These are phyloP conservation scores for Acleris holmiana DNA, from an alignment of 2,888 invertebrate genomes.

Conservation along the genomic window DNA sequence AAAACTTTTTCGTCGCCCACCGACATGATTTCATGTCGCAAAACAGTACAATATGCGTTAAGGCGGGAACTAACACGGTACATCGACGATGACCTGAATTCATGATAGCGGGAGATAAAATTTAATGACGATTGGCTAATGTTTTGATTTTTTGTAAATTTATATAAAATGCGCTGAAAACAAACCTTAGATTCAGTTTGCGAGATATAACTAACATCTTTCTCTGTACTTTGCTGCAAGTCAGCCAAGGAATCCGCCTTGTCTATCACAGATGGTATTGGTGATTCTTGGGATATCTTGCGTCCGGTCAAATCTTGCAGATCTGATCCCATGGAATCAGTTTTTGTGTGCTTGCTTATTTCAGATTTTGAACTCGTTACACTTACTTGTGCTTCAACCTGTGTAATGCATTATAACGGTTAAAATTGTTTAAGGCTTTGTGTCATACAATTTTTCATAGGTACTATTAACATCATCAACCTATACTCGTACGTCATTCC, in stretches of 20 bases:
- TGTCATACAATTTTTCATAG: too few species aligned
- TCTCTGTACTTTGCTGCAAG: constrained; percentile 77
- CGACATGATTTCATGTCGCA: too few species aligned
- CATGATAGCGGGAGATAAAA: too few species aligned
- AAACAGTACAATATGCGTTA: too few species aligned
- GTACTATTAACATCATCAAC: too few species aligned
- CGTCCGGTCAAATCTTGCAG: constrained; percentile 60
- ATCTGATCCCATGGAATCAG: constrained; percentile 77
- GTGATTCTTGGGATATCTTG: constrained; percentile 73
- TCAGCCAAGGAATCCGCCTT: constrained; percentile 78
- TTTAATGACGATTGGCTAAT: too few species aligned
- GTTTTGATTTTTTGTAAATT: too few species aligned
- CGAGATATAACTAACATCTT: constrained; percentile 77
- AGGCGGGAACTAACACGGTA: too few species aligned
- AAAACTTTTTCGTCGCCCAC: too few species aligned
- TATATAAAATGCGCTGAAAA: background rate
- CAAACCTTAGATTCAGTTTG: constrained; percentile 80
- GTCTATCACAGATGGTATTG: constrained; percentile 67
- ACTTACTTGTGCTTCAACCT: constrained; percentile 70
- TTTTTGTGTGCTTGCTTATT: constrained; percentile 72
- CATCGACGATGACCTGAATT: too few species aligned
- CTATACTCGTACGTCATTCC: too few species aligned
- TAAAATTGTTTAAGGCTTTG: too few species aligned
- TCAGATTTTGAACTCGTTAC: constrained; percentile 72
- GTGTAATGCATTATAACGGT: constrained; percentile 46